These are phyloP conservation scores for Chrysina gloriosa DNA, from an alignment of 2,888 invertebrate species.

Conservation along the genomic window DNA sequence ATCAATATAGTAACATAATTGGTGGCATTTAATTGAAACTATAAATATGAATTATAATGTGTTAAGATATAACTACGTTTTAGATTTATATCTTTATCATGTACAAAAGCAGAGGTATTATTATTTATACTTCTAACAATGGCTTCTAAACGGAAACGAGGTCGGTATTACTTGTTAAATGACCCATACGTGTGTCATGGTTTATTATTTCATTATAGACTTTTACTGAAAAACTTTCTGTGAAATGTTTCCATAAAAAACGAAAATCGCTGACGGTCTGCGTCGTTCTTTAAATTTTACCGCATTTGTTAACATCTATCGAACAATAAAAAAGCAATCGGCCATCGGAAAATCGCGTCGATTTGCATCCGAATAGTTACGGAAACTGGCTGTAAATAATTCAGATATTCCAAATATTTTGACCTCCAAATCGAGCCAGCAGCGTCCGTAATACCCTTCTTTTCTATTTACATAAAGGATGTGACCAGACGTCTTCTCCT, in stretches of 20 bases:
- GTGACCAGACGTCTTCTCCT: constrained; percentile 26
- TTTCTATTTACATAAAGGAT: constrained; percentile 50
- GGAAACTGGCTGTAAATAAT: constrained; percentile 65
- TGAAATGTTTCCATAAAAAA: not conserved
- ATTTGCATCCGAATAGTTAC: constrained; percentile 60
- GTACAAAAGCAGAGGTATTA: too few relatives aligned
- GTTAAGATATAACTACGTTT: too few relatives aligned
- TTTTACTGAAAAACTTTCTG: constrained; percentile 24
- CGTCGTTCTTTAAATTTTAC: constrained; percentile 8
- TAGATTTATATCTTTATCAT: too few relatives aligned
- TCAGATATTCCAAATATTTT: constrained; percentile 53
- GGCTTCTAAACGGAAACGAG: too few relatives aligned
- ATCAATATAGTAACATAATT: too few relatives aligned
- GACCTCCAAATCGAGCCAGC: constrained; percentile 53
- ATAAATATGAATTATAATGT: too few relatives aligned
- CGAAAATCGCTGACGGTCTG: constrained; percentile 28
- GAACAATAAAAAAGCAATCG: constrained; percentile 54
- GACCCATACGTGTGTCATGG: not conserved
- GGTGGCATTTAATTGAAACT: too few relatives aligned
- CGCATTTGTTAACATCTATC: not conserved
- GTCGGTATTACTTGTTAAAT: too few relatives aligned
- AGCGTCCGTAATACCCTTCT: not conserved
- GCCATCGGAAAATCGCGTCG: constrained; percentile 55
- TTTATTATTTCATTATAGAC: not conserved
- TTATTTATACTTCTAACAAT: too few relatives aligned